Conservation (phyloP, 2,797 vertebrate genomes). For the Luscinia megarhynchos region DNA sequence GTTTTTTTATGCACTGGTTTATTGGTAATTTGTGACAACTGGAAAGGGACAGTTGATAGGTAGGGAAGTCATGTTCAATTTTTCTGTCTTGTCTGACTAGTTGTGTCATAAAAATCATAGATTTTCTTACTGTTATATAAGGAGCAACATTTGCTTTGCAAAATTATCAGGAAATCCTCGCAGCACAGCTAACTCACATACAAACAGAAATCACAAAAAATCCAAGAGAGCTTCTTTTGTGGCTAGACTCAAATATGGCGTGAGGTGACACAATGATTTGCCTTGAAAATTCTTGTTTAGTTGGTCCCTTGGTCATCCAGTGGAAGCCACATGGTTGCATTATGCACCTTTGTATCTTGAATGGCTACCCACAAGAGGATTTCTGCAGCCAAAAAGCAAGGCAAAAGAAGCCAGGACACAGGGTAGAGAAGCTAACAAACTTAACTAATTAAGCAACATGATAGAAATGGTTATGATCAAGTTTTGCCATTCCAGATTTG, state of each 20-base stretch:
- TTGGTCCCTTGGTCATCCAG: background rate
- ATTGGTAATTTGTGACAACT: background rate
- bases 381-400: background rate
- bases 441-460: background rate
- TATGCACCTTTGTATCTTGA: background rate
- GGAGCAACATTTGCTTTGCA: background rate
- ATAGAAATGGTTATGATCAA: background rate
- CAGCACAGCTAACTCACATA: background rate
- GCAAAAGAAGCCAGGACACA: background rate
- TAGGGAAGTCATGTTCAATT: background rate
- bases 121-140: background rate
- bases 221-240: background rate
- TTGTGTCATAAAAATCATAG: background rate
- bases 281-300: background rate
- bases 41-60: rapidly evolving
- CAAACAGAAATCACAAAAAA: background rate
- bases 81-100: background rate
- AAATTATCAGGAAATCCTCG: background rate
- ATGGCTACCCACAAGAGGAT: rapidly evolving
- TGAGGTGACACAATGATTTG: background rate
- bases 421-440: background rate
- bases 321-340: background rate
- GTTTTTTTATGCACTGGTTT: background rate
- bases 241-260: background rate
- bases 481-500: background rate